A percentile compares a stretch with the other conserved stretches of the same genome.
phyloP scores from a whole-genome alignment of 2,113 vertebrate species.

The Pseudorhombus dupliciocellatus region DNA sequence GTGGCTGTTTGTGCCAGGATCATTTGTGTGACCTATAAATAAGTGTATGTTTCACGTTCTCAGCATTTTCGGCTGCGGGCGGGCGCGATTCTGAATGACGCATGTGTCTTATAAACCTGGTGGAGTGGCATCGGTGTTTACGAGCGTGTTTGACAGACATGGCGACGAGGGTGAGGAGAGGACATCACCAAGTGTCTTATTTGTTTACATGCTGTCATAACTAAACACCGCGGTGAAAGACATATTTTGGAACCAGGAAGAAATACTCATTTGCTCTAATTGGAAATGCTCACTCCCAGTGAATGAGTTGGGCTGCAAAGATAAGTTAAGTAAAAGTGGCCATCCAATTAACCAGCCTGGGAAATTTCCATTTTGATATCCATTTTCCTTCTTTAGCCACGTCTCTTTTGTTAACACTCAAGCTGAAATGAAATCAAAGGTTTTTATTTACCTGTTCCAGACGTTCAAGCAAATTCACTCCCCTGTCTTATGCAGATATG shows the following conservation, averaged over 20 bases:
- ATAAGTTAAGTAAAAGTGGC: constrained; percentile 81
- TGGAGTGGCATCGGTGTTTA: constrained; percentile 24
- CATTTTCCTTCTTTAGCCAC: constrained; percentile 69
- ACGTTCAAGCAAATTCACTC: constrained; percentile 71
- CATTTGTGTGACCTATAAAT: constrained; percentile 62
- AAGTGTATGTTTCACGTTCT: constrained; percentile 50
- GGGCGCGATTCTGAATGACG: constrained; percentile 39
- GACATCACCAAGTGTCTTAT: constrained; percentile 12
- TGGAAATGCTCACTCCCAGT: constrained; percentile 77
- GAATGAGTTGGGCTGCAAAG: constrained; percentile 62
- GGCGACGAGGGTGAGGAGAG: constrained; percentile 37
- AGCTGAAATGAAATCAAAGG: constrained; percentile 82
- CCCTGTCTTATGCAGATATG: constrained; percentile 80
- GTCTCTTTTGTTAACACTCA: constrained; percentile 81
- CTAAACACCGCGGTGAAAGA: constrained; percentile 57
- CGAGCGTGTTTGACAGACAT: constrained; percentile 35
- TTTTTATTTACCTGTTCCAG: constrained; percentile 80
- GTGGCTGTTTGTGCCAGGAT: constrained; percentile 51
- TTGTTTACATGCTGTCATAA: constrained; percentile 70
- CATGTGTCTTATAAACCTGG: constrained; percentile 40
- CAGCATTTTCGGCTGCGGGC: constrained; percentile 16
- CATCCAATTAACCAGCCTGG: constrained; percentile 82
- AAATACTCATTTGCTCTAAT: constrained; percentile 71
- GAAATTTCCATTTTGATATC: constrained; percentile 76
- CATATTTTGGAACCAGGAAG: constrained; percentile 64